Percentiles rank a stretch among this genome's conserved stretches.
These are phyloP conservation scores for Merluccius polli DNA, from an alignment of 2,797 vertebrate species.

Conservation along the genomic window DNA sequence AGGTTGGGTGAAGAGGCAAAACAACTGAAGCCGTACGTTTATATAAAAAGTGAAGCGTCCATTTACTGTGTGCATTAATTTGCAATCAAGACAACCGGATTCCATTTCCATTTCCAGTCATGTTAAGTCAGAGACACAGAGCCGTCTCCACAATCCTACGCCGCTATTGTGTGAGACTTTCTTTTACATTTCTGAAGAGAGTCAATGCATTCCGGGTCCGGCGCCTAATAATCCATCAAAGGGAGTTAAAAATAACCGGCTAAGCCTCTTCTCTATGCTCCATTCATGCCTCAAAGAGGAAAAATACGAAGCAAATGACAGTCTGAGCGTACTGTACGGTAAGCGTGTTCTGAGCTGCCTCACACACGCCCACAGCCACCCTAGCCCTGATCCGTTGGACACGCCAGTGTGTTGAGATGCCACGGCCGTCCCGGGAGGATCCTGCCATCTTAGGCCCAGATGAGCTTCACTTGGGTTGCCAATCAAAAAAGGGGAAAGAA, in stretches of 20 bases:
- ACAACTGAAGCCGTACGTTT: not conserved
- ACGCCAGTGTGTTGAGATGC: not conserved
- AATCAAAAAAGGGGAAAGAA: not conserved
- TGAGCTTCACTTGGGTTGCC: not conserved
- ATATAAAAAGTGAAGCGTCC: not conserved
- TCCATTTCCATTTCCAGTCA: slow-evolving; percentile 13
- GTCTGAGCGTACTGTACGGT: slow-evolving; percentile 48
- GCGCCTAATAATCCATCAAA: slow-evolving; percentile 60
- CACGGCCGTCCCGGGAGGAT: not conserved
- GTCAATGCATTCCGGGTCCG: slow-evolving; percentile 42
- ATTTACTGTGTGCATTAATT: not conserved
- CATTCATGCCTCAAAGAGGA: slow-evolving; percentile 46
- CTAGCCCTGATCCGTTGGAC: not conserved
- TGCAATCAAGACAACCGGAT: not conserved
- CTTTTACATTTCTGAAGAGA: slow-evolving; percentile 44
- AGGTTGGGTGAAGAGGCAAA: not conserved
- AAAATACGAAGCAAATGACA: slow-evolving; percentile 57
- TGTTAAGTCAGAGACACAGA: slow-evolving; percentile 14
- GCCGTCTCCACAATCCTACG: slow-evolving; percentile 33
- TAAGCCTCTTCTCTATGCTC: slow-evolving; percentile 55
- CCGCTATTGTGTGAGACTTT: slow-evolving; percentile 43
- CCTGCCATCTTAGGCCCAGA: not conserved
- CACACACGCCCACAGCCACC: slow-evolving; percentile 3
- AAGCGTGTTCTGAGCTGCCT: slow-evolving; percentile 45
- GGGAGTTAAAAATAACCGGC: slow-evolving; percentile 53